Base-by-base conservation (phyloP, 2,797 vertebrate genomes). In the Sebastes steindachneri region DNA sequence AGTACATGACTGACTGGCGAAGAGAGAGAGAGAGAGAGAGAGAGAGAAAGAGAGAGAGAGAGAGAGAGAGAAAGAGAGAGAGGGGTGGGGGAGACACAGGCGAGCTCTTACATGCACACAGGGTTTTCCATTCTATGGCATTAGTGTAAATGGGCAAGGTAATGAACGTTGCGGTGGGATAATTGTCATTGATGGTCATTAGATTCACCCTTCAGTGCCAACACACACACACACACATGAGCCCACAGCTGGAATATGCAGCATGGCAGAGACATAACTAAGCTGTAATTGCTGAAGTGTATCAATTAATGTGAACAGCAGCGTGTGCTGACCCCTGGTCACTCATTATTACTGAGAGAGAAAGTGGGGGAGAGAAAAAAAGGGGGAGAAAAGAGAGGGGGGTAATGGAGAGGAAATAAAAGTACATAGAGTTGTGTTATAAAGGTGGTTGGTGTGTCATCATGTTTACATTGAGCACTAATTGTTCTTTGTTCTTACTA, bases 151-250 rank as follows among this genome's bases (percentile, higher is more conserved):
- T 90, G 89, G 86, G 79, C 86, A 92, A 71, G 85, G 76, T 90
- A 94, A 93, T 92, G 90, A 94, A 93, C 77, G 81, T 70, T 85
- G 94, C 82, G 79, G 83, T 82, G 75, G 81, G 82, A 87, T 93
- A 92, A 94, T 92, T 94, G 92, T 95, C 94, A 95, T 94, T 95
- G 93, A 94, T 90, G 89, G 92, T 93, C 90, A 92, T 93, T 94
- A 95, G 91, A 93, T 91, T 90, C 83, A 92, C 79, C 89, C 92
- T 93, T 91, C 90, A 89, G 26, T 83, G 69, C 77, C 31, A 68
- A 80, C 67, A 55, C 59, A 17, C 62, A 23, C 48, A 55, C 59
- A 17, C 62, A 23, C 48, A 64, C 41, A 28, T 23, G 58, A 1
- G 17, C 68, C 28, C 74, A 75, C 77, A 87, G 82, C 86, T 90